Evolutionary conservation across 2,797 vertebrate species (phyloP).

Genomic region (Monodelphis domestica): DNA sequence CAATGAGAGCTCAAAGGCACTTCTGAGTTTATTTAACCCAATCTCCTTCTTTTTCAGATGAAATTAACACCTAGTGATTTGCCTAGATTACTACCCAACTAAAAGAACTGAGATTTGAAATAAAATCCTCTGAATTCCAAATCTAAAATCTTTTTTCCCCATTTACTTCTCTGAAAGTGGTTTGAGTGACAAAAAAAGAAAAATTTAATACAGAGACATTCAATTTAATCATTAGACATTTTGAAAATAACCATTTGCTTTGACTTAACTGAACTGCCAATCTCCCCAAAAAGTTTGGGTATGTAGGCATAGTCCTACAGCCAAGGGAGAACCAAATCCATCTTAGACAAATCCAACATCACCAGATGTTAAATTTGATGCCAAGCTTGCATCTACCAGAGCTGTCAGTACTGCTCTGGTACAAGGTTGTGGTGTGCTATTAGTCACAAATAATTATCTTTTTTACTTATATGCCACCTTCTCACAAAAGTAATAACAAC

Average conservation of each 20-base stretch:
- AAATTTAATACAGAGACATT: not conserved
- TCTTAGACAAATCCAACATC: too few species aligned
- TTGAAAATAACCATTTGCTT: conserved; percentile 1
- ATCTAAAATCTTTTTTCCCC: not conserved
- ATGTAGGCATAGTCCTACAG: not conserved
- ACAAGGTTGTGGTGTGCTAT: not conserved
- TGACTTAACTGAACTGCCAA: not conserved
- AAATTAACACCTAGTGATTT: not conserved
- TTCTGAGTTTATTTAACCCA: not conserved
- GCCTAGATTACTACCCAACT: not conserved
- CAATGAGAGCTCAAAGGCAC: not conserved
- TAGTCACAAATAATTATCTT: conserved; percentile 50
- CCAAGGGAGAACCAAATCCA: conserved; percentile 19
- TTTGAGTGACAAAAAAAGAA: not conserved
- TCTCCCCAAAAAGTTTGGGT: not conserved
- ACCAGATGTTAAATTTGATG: conserved; percentile 7
- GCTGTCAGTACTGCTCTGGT: conserved; percentile 14
- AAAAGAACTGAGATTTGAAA: not conserved
- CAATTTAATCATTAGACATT: not conserved
- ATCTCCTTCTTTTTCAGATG: not conserved
- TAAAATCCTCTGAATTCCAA: not conserved
- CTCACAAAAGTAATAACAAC: not conserved
- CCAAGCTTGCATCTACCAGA: conserved; percentile 28
- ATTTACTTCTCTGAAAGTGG: not conserved
- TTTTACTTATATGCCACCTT: not conserved